A percentile compares a stretch with the other conserved stretches of the same genome.
Evolutionary conservation across 30 jellyfish, hydroid and myxozoan genomes (phyloP).

Genomic region (Turritopsis dohrnii): DNA sequence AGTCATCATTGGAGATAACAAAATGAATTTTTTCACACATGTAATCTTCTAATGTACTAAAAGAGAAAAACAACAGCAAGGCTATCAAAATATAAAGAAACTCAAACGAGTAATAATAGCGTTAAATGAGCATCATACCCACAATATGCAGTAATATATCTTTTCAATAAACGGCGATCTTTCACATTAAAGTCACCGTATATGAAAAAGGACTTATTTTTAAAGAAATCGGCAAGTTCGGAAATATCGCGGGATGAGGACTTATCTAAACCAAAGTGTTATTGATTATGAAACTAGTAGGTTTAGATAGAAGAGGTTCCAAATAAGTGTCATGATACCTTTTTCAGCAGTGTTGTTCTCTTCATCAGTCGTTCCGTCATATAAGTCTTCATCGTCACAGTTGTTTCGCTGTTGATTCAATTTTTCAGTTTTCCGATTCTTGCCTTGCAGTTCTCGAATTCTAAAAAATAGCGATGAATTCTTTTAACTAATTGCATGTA

Average conservation of each 20-base stretch:
- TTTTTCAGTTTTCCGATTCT: not conserved
- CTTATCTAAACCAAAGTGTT: not conserved
- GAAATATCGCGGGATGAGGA: not conserved
- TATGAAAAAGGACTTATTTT: constrained; percentile 39
- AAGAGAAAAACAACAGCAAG: no score
- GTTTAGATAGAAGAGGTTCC: not conserved
- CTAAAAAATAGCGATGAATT: not conserved
- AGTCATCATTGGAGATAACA: constrained; percentile 50
- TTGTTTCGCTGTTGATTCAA: not conserved
- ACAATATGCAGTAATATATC: constrained; percentile 71
- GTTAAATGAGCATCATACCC: constrained; percentile 40
- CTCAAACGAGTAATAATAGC: not conserved
- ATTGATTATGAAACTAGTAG: not conserved
- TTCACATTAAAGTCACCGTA: constrained; percentile 53
- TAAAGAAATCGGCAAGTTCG: constrained; percentile 54
- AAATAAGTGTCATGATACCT: not conserved
- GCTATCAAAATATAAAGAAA: no score
- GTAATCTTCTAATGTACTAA: constrained; percentile 60
- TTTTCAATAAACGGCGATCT: constrained; percentile 39
- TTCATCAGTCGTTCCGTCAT: constrained; percentile 62
- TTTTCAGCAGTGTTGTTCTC: constrained; percentile 28
- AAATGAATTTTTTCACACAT: constrained; percentile 44
- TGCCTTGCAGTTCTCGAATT: not conserved
- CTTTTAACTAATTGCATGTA: not conserved
- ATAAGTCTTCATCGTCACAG: constrained; percentile 46